Conservation (phyloP, 2,113 vertebrate genomes). For the Pantherophis guttatus region DNA sequence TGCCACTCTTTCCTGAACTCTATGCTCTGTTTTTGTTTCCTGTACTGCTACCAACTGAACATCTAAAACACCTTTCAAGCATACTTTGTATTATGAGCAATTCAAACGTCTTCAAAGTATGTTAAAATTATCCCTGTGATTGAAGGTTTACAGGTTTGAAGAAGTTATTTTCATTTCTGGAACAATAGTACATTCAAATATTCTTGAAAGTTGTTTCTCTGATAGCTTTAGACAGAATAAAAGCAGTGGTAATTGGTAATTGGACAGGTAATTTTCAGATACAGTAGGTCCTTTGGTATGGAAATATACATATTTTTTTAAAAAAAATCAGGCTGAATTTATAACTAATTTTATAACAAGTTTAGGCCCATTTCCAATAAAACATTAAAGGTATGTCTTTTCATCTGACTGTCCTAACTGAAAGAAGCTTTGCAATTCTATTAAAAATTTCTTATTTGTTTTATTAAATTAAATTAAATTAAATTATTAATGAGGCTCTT, state of each 20-base stretch:
- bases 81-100: background rate
- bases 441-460: background rate
- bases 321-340: background rate
- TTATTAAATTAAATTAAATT: background rate
- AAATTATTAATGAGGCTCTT: background rate
- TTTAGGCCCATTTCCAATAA: conserved; percentile 7
- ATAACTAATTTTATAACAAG: background rate
- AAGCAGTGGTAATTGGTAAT: background rate
- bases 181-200: background rate
- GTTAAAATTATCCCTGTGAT: background rate
- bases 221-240: background rate
- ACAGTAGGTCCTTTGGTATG: background rate
- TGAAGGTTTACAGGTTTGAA: background rate
- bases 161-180: background rate
- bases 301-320: background rate
- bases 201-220: background rate
- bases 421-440: background rate
- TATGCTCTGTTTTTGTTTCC: background rate
- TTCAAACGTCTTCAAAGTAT: background rate
- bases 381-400: background rate
- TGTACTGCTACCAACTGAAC: background rate
- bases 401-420: background rate
- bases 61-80: background rate
- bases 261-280: background rate
- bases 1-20: background rate